Evolutionary conservation across 1,140 invertebrate genomes (phyloP).

Genomic region (Sipha flava): DNA sequence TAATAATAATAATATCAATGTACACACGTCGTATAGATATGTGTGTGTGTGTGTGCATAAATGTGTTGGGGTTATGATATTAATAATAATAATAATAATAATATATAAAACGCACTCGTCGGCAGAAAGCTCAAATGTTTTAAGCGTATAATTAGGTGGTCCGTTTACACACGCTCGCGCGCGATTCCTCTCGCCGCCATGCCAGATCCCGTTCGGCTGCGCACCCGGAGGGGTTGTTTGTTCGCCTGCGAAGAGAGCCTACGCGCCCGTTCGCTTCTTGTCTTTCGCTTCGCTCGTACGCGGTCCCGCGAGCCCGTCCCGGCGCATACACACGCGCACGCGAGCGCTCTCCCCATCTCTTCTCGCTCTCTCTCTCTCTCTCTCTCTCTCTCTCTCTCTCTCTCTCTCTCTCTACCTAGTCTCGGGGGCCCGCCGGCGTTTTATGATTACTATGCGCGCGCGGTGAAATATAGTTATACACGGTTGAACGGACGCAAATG

Average conservation of each 20-base stretch:
- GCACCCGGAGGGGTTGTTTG: neutral
- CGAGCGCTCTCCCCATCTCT: neutral
- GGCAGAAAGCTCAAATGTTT: neutral
- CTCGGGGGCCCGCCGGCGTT: slow-evolving; percentile 14
- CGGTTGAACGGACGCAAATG: slow-evolving; percentile 20
- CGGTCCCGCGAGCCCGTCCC: neutral
- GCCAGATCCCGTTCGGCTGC: neutral
- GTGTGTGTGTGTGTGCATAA: too few species aligned
- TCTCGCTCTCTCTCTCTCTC: neutral
- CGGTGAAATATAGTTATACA: neutral
- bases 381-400: neutral
- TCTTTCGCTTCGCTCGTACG: neutral
- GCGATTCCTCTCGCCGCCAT: neutral
- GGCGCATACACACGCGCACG: too few species aligned
- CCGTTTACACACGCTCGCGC: neutral
- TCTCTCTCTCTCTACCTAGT: neutral
- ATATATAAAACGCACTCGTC: neutral
- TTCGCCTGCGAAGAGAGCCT: neutral
- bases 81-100: too few species aligned
- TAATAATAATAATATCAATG: too few species aligned
- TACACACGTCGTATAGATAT: too few species aligned
- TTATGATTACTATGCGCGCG: neutral
- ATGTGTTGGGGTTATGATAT: too few species aligned
- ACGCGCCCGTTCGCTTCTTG: neutral
- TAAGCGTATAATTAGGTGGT: neutral